Evolutionary conservation across 2,797 vertebrate species (phyloP).

Genomic region (Trematomus bernacchii): DNA sequence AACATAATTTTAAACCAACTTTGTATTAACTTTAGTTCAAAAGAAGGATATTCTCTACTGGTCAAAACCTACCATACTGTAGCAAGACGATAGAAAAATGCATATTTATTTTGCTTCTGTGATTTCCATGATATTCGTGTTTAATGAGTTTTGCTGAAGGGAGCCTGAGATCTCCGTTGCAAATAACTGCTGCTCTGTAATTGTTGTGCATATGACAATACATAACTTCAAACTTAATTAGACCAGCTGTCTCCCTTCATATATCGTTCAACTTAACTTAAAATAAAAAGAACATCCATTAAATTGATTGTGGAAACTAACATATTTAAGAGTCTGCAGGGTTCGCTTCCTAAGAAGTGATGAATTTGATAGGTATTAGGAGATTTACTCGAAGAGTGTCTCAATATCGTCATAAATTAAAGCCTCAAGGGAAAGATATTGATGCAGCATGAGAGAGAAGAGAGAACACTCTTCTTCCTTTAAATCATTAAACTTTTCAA

Average conservation of each 20-base stretch:
- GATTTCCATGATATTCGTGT: no score
- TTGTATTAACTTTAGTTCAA: no score
- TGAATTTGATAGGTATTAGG: constrained; percentile 3
- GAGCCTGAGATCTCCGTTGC: no score
- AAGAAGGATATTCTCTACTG: no score
- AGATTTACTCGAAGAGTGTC: background rate
- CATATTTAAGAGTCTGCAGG: no score
- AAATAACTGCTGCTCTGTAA: no score
- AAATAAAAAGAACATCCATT: background rate
- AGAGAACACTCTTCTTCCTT: constrained; percentile 29
- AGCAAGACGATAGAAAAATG: no score
- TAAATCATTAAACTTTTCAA: constrained; percentile 19
- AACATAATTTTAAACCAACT: no score
- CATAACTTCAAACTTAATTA: background rate
- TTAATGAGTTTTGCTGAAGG: no score
- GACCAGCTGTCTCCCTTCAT: background rate
- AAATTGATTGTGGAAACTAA: background rate
- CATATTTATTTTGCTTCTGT: no score
- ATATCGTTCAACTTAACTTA: background rate
- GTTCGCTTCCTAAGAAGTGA: background rate
- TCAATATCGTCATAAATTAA: constrained; percentile 25
- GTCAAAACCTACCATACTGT: no score
- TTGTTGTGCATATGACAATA: no score
- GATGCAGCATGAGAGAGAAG: constrained; percentile 4
- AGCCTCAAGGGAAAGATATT: background rate